phyloP scores from a whole-genome alignment of 2,888 invertebrate species.

The Xanthia icteritia region DNA sequence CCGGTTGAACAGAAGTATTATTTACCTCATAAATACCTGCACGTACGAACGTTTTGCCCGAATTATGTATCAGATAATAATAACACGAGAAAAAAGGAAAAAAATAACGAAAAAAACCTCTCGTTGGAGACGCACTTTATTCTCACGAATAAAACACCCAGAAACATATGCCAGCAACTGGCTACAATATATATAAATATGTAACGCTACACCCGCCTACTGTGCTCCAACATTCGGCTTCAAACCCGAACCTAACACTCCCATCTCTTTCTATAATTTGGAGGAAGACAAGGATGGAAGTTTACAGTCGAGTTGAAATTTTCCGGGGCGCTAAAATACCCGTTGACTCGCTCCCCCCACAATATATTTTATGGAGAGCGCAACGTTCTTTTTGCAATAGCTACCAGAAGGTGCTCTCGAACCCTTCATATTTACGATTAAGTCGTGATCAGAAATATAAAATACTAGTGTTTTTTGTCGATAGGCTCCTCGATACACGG shows the following conservation, averaged over 20 bases:
- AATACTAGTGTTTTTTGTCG: slow-evolving; percentile 86
- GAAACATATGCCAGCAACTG: slow-evolving; percentile 86
- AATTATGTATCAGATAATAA: slow-evolving; percentile 70
- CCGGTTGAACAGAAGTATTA: slow-evolving; percentile 64
- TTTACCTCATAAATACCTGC: slow-evolving; percentile 70
- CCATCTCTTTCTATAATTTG: slow-evolving; percentile 54
- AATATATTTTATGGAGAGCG: slow-evolving; percentile 90
- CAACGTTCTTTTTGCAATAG: slow-evolving; percentile 89
- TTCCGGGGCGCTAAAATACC: slow-evolving; percentile 56
- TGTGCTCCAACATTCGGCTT: slow-evolving; percentile 31
- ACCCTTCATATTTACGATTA: slow-evolving; percentile 91
- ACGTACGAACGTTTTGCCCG: slow-evolving; percentile 65
- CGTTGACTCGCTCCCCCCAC: slow-evolving; percentile 70
- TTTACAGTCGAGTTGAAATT: slow-evolving; percentile 55
- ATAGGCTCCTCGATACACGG: slow-evolving; percentile 81
- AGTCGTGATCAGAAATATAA: slow-evolving; percentile 90
- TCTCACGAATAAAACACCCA: slow-evolving; percentile 85
- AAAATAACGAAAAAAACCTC: slow-evolving; percentile 66
- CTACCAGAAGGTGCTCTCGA: slow-evolving; percentile 88
- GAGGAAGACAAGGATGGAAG: slow-evolving; percentile 56
- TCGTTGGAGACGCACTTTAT: slow-evolving; percentile 81
- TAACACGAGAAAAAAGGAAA: slow-evolving; percentile 71
- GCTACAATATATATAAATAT: slow-evolving; percentile 84
- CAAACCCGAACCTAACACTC: background rate
- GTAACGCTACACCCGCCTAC: slow-evolving; percentile 72